Evolutionary conservation across 2,797 vertebrate genomes (phyloP).

Genomic region (Pangasius macronema): DNA sequence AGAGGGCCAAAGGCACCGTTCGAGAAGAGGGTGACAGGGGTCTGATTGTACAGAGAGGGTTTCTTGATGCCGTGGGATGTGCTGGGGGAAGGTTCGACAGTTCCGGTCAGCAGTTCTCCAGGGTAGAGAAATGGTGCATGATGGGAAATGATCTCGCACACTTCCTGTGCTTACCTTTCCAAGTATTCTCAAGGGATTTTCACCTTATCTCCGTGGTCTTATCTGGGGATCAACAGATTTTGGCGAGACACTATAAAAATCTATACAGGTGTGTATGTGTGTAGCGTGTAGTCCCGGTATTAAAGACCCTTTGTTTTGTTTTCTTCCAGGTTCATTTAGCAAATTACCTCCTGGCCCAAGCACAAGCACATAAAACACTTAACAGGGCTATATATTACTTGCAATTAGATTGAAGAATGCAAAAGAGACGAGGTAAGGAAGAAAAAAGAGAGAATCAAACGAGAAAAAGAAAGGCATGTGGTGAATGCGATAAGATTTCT

Average conservation of each 20-base stretch:
- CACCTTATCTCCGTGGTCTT: constrained; percentile 28
- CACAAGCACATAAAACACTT: constrained; percentile 3
- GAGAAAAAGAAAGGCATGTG: constrained; percentile 39
- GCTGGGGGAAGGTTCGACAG: background rate
- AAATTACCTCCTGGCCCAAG: constrained; percentile 24
- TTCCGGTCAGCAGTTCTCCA: constrained; percentile 12
- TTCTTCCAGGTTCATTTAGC: constrained; percentile 3
- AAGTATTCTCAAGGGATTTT: constrained; percentile 28
- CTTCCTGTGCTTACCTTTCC: background rate
- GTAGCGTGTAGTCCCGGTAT: background rate
- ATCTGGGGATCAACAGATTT: constrained; percentile 40
- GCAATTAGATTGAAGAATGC: constrained; percentile 14
- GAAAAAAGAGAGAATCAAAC: constrained; percentile 24
- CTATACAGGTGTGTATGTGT: background rate
- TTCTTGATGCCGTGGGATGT: constrained; percentile 28
- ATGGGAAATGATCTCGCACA: background rate
- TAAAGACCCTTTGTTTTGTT: background rate
- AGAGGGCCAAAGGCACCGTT: background rate
- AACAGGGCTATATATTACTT: constrained; percentile 25
- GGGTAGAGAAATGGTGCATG: constrained; percentile 10
- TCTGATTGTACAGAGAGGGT: constrained; percentile 29
- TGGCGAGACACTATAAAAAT: background rate
- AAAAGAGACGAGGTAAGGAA: constrained; percentile 28
- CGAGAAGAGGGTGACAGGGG: constrained; percentile 29
- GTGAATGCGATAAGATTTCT: constrained; percentile 51